Evolutionary conservation across 2,888 invertebrate genomes (phyloP).

Genomic region (Strigamia transsilvanica): DNA sequence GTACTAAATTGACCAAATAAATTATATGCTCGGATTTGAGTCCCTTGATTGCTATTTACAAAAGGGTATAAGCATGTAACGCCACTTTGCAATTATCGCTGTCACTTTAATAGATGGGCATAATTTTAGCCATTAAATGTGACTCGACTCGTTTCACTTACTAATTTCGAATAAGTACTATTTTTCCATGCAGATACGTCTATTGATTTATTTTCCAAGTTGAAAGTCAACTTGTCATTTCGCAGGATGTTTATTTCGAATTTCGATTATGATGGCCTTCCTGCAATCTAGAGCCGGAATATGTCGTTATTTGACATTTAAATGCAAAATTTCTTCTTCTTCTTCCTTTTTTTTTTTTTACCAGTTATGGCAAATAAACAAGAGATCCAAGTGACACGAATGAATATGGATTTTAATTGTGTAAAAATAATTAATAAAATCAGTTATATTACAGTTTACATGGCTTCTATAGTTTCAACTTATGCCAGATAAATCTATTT

Average conservation of each 20-base stretch:
- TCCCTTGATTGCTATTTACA: not conserved
- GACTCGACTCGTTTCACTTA: not conserved
- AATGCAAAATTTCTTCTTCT: not conserved
- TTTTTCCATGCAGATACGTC: no score
- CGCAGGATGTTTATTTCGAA: not conserved
- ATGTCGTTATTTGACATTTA: not conserved
- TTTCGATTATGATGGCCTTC: not conserved
- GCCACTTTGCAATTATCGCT: not conserved
- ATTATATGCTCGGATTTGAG: not conserved
- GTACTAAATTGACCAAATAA: not conserved
- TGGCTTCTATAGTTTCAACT: not conserved
- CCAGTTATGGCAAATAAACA: not conserved
- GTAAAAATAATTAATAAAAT: not conserved
- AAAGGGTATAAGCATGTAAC: not conserved
- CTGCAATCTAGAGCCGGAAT: not conserved
- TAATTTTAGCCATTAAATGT: not conserved
- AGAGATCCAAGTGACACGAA: not conserved
- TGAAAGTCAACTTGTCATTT: not conserved
- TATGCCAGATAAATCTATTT: not conserved
- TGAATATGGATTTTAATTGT: not conserved
- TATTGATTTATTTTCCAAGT: no score
- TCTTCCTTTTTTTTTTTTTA: not conserved
- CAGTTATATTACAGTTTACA: constrained; percentile 1
- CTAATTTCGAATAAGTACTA: no score
- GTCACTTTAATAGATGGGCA: not conserved